Evolutionary conservation across 1,140 invertebrate species (phyloP).

Genomic region (Drosophila pseudoobscura): DNA sequence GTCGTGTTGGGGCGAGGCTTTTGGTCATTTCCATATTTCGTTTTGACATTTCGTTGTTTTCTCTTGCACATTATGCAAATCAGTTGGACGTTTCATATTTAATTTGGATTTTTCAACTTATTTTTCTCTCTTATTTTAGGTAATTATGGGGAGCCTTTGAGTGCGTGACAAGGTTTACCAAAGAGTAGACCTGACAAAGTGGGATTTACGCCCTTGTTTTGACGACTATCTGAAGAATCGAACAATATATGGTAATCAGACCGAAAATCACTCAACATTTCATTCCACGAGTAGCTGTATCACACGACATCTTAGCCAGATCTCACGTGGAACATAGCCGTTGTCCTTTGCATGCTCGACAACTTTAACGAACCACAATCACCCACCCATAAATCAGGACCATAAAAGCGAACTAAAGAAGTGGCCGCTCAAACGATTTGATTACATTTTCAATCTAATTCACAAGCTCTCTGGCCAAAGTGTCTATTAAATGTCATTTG

Average conservation of each 20-base stretch:
- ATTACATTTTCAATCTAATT: constrained; percentile 37
- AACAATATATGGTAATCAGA: constrained; percentile 11
- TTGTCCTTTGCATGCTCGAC: neutral
- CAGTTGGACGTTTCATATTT: constrained; percentile 13
- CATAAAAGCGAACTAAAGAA: constrained; percentile 6
- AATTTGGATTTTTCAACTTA: constrained; percentile 28
- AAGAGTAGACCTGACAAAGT: constrained; percentile 6
- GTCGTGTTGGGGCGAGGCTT: neutral
- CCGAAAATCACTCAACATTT: no score
- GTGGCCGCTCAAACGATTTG: constrained; percentile 13
- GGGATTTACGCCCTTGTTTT: neutral
- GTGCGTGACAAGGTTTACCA: constrained; percentile 41
- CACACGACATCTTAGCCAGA: no score
- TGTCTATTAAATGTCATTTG: constrained; percentile 56
- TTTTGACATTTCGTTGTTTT: constrained; percentile 12
- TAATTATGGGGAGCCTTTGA: constrained; percentile 29
- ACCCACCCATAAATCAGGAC: constrained; percentile 11
- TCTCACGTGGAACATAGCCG: no score
- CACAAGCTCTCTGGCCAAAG: constrained; percentile 13
- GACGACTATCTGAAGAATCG: neutral
- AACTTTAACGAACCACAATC: constrained; percentile 6
- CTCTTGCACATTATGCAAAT: constrained; percentile 40
- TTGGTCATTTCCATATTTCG: constrained; percentile 5
- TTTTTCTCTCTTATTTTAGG: constrained; percentile 1
- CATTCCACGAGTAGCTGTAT: no score